These are phyloP conservation scores for Lithosia quadra DNA, from an alignment of 2,888 invertebrate species.

Conservation along the genomic window DNA sequence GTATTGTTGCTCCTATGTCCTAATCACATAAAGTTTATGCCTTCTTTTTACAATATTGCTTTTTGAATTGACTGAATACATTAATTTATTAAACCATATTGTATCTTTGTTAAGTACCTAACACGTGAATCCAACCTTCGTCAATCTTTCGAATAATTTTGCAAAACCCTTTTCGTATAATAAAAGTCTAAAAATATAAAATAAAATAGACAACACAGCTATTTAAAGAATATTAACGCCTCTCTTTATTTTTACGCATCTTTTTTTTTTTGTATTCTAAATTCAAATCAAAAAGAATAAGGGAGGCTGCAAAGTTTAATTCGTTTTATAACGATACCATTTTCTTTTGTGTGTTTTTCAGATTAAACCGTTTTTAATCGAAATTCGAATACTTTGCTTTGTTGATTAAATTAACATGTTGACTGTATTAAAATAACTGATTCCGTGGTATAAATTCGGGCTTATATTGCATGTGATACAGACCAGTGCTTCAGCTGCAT, in stretches of 20 bases:
- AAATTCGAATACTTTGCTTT: neutral
- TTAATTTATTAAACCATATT: neutral
- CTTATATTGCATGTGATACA: too few relatives aligned
- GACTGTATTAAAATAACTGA: neutral
- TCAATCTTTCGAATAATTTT: neutral
- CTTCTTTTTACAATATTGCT: too few relatives aligned
- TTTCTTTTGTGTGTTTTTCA: neutral
- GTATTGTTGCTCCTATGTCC: too few relatives aligned
- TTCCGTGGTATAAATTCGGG: neutral
- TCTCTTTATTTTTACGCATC: neutral
- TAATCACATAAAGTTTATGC: too few relatives aligned
- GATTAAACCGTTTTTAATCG: neutral
- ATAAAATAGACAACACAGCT: neutral
- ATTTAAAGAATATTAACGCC: neutral
- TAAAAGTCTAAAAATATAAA: neutral
- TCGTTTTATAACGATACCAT: neutral
- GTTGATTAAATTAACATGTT: neutral
- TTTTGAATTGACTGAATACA: too few relatives aligned
- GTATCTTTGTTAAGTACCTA: too few relatives aligned
- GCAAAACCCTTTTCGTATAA: too few relatives aligned
- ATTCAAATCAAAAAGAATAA: neutral
- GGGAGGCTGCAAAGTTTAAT: neutral
- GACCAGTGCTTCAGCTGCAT: too few relatives aligned
- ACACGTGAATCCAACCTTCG: neutral
- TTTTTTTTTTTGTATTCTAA: conserved; percentile 4